Base-by-base conservation (phyloP, 2,888 invertebrate genomes). In the Pandemis cinnamomeana region DNA sequence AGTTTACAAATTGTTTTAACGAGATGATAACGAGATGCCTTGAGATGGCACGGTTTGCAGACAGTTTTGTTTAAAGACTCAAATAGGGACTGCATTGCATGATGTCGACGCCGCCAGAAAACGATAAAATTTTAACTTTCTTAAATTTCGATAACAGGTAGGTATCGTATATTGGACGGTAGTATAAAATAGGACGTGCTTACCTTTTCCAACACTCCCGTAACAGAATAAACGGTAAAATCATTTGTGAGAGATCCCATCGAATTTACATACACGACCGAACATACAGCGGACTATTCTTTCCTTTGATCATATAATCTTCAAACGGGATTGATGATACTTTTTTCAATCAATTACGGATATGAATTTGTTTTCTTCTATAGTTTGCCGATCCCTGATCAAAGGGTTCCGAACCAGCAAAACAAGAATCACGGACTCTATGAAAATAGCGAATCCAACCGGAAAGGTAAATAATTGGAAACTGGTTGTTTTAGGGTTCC, bases 301-400 rank as follows among this genome's bases (percentile, higher is more conserved):
- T 61, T 42, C n/a, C n/a, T 61, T 61, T 61, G 61, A 61, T 61
- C 41, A 42, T 61, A 7, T 41, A n/a, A 61, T n/a, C n/a, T 8
- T 61, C 61, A 61, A 61, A 36, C 41, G 58, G 11, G 27, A 11
- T 27, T 58, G 11, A 58, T 55, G 27, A 27, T 58, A 11, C 11
- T n/a, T 27, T 20, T 58, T 58, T 58, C 58, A 27, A 11, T 11
- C 58, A 58, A 58, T 58, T 58, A 58, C 27, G 27, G 27, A 58
- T 27, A 58, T 27, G 27, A n/a, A n/a, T 60, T 13, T 61, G n/a
- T 61, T 36, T 36, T 13, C 20, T 20, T 55, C 8, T 20, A 20
- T 55, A 55, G 55, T 61, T 61, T 8, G 41, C 27, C 41, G 20
- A 61, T 8, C 10, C 42, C n/a, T 7, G 61, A 61, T 61, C 61